Evolutionary conservation across 2,797 vertebrate species (phyloP), one percentile per base, ranked within the genome.

Genomic region (Otolemur crassicaudatus): DNA sequence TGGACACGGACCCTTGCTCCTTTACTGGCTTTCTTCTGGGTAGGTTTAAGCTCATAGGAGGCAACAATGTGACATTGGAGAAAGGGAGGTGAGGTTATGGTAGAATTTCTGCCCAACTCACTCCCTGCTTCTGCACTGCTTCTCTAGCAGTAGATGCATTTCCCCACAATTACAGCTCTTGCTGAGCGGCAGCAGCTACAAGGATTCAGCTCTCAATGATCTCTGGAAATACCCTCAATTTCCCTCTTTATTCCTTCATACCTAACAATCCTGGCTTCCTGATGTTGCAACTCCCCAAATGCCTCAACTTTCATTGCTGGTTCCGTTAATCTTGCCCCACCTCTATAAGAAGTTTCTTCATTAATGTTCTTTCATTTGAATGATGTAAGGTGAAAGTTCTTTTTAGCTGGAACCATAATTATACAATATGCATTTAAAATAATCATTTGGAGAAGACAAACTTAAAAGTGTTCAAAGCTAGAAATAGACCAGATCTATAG

Each of bases 381-480:
- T 19, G 23, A 83, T 7, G 13, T 82, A 53, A 80, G 11, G 7
- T 73, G 7, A 87, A 91, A 43, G 13, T 58, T 72, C 49, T 43
- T 76, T 53, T 69, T 22, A 60, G 29, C 43, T 87, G 4, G 12
- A 92, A 40, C 7, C 29, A 65, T 77, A 14, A 75, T 93, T 46
- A 87, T 43, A 56, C 2, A 89, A 80, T 85, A 60, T 70, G 13
- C 1, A 80, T 75, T 73, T 14, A 40, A 94, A 95, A 70, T 40
- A 63, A 88, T 90, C 10, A 70, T 67, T 89, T 88, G 86, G 53
- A 11, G 88, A 94, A 87, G 29, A 31, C 11, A 85, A 94, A 87
- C 7, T 49, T 56, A 43, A 81, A 80, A 73, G 9, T 70, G 43
- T 0, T 87, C 9, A 85, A 17, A 0, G 3, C 23, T 43, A 27